phyloP scores from a whole-genome alignment of 2,888 invertebrate species.

The Stenodera caucasica region DNA sequence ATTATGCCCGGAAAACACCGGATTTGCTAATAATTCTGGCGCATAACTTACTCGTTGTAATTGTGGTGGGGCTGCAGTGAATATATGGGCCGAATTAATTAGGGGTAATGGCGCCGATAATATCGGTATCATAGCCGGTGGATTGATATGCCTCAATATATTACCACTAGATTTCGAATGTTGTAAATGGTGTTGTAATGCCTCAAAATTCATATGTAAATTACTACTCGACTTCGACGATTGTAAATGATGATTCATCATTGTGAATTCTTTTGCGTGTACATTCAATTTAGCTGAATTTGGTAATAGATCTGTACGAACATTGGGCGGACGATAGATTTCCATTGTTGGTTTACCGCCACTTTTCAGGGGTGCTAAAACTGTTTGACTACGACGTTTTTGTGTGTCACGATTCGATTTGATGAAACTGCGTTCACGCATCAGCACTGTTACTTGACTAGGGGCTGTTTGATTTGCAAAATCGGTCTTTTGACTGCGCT shows the following conservation, averaged over 20 bases:
- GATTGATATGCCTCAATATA: conserved; percentile 63
- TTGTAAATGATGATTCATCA: conserved; percentile 67
- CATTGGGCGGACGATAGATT: conserved; percentile 83
- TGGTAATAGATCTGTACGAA: conserved; percentile 48
- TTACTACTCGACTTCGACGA: conserved; percentile 53
- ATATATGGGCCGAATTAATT: conserved; percentile 20
- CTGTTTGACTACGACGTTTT: conserved; percentile 73
- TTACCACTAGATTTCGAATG: conserved; percentile 64
- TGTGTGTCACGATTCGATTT: conserved; percentile 59
- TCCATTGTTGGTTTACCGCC: conserved; percentile 79
- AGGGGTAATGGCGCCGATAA: conserved; percentile 42
- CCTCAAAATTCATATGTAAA: conserved; percentile 44
- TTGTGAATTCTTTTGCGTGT: conserved; percentile 88
- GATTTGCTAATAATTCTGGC: conserved; percentile 46
- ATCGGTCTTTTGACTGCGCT: conserved; percentile 55
- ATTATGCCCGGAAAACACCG: conserved; percentile 58
- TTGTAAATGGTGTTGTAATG: conserved; percentile 51
- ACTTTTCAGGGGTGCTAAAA: conserved; percentile 58
- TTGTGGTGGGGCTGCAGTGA: neutral
- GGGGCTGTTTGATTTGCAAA: conserved; percentile 50
- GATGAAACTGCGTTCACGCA: conserved; percentile 72
- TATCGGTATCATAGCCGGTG: conserved; percentile 46
- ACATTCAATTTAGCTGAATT: conserved; percentile 70
- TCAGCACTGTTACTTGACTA: conserved; percentile 55
- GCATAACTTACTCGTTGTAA: conserved; percentile 39